A percentile compares a stretch with the other conserved stretches of the same genome.
phyloP scores from a whole-genome alignment of 2,797 vertebrate species.

The Antennarius maculatus region DNA sequence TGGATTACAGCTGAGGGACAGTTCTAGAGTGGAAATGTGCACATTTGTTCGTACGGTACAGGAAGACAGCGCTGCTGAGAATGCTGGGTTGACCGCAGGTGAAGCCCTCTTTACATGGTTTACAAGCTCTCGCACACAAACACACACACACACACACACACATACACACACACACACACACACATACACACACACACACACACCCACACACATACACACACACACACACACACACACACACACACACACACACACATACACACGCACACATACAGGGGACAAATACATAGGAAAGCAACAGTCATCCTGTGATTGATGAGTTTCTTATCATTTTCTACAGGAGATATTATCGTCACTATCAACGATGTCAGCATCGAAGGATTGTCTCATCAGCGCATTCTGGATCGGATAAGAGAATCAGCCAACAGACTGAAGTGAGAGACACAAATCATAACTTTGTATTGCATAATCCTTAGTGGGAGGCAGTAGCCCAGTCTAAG shows the following conservation, averaged over 20 bases:
- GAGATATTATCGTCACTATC: constrained; percentile 88
- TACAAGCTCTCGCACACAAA: neutral
- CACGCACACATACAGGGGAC: neutral
- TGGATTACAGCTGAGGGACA: constrained; percentile 79
- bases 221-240: no score
- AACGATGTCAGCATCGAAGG: constrained; percentile 87
- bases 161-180: neutral
- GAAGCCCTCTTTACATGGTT: constrained; percentile 39
- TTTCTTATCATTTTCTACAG: constrained; percentile 69
- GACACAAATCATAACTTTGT: neutral
- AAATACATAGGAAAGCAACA: neutral
- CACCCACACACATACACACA: neutral
- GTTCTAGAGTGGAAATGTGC: constrained; percentile 81
- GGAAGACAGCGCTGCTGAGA: constrained; percentile 87
- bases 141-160: neutral
- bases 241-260: neutral
- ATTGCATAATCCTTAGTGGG: no score
- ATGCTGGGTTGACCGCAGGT: constrained; percentile 90
- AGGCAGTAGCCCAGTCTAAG: no score
- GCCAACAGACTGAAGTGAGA: constrained; percentile 90
- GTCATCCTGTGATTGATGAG: constrained; percentile 11
- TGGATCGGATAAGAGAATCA: constrained; percentile 87
- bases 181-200: neutral
- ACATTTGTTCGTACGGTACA: constrained; percentile 88
- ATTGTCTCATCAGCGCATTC: constrained; percentile 85